Conservation (phyloP, 1,140 invertebrate genomes). For the Copidosoma floridanum region DNA sequence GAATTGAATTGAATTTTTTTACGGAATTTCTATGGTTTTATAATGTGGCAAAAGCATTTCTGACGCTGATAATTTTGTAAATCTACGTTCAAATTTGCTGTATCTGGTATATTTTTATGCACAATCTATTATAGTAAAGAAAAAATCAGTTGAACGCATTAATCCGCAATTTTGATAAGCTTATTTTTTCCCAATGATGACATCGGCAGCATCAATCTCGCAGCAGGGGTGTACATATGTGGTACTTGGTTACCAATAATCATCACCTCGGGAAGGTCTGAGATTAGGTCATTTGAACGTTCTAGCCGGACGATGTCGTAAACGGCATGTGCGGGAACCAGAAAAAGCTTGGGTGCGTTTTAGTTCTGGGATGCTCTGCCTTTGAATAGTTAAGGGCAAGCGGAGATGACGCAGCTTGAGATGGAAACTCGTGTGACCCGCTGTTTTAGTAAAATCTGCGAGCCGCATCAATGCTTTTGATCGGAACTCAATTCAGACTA, state of each 20-base stretch:
- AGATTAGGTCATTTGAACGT: conserved; percentile 49
- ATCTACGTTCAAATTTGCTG: background rate
- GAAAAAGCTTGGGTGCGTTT: conserved; percentile 49
- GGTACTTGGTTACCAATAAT: conserved; percentile 36
- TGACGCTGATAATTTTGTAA: background rate
- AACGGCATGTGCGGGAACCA: conserved; percentile 52
- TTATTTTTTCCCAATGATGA: conserved; percentile 56
- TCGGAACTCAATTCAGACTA: conserved; percentile 58
- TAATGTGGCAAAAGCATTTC: no score
- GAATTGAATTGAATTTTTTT: no score
- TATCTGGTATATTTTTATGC: background rate
- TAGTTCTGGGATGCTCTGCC: conserved; percentile 42
- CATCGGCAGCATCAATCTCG: conserved; percentile 54
- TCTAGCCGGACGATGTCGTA: conserved; percentile 51
- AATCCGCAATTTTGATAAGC: no score
- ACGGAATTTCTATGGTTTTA: no score
- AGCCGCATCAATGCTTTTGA: conserved; percentile 35
- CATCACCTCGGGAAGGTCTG: conserved; percentile 56
- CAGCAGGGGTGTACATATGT: conserved; percentile 49
- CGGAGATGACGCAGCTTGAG: conserved; percentile 44
- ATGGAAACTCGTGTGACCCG: conserved; percentile 53
- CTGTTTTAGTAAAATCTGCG: conserved; percentile 54
- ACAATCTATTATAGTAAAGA: conserved; percentile 10
- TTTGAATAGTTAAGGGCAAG: conserved; percentile 26
- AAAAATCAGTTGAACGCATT: background rate